Conservation (phyloP, 2,797 vertebrate species). For the Enteromius afrohamiltoni region DNA sequence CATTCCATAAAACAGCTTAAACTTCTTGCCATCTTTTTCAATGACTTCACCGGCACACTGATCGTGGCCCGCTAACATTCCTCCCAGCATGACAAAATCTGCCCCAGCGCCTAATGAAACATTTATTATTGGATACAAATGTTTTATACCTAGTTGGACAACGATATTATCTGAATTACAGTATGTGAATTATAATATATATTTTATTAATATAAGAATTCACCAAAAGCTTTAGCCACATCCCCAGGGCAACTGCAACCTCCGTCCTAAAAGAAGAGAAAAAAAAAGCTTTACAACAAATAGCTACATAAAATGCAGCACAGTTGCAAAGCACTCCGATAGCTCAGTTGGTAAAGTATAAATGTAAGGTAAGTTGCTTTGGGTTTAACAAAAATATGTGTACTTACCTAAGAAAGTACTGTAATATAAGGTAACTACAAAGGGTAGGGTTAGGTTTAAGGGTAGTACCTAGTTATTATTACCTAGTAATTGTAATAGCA, state of each 20-base stretch:
- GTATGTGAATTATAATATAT: background rate
- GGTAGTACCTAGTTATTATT: too few species aligned
- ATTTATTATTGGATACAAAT: background rate
- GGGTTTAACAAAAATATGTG: too few species aligned
- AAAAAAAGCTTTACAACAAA: background rate
- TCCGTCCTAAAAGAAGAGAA: slow-evolving; percentile 82
- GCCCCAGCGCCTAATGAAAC: slow-evolving; percentile 87
- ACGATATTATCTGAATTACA: background rate
- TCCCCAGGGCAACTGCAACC: slow-evolving; percentile 98
- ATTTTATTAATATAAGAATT: background rate
- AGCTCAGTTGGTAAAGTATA: background rate
- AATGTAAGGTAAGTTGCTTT: background rate
- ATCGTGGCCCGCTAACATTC: slow-evolving; percentile 96
- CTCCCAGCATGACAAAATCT: slow-evolving; percentile 98
- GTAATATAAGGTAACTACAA: too few species aligned
- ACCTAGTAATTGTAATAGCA: too few species aligned
- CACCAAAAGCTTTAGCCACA: slow-evolving; percentile 98
- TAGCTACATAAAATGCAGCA: background rate
- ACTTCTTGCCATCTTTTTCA: slow-evolving; percentile 92
- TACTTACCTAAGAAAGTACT: too few species aligned
- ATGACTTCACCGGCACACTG: slow-evolving; percentile 92
- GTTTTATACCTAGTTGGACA: background rate
- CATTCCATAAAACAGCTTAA: slow-evolving; percentile 98
- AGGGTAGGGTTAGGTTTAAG: too few species aligned
- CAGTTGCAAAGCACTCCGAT: background rate